Evolutionary conservation across 2,797 vertebrate species (phyloP).

Genomic region (Chelmon rostratus): DNA sequence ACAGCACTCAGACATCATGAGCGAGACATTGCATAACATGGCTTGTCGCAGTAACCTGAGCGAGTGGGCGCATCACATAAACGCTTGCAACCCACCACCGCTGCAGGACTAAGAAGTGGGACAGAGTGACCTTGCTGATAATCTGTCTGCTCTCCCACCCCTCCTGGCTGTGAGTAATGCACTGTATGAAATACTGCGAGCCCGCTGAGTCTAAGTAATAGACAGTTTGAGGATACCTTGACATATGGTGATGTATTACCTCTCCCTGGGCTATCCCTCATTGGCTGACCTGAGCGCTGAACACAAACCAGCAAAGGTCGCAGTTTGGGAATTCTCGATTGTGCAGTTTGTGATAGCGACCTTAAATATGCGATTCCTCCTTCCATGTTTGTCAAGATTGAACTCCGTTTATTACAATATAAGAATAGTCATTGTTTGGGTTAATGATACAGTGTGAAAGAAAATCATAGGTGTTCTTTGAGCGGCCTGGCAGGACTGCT

Average conservation of each 20-base stretch:
- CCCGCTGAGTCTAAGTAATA: constrained; percentile 58
- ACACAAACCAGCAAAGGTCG: constrained; percentile 30
- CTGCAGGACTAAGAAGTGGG: constrained; percentile 73
- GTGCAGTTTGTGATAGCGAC: neutral
- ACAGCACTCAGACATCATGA: constrained; percentile 48
- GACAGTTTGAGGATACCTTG: constrained; percentile 68
- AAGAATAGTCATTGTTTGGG: constrained; percentile 46
- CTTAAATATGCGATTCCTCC: constrained; percentile 7
- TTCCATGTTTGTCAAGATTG: constrained; percentile 17
- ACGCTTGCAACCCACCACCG: constrained; percentile 36
- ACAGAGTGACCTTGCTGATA: constrained; percentile 79
- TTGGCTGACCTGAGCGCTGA: constrained; percentile 38
- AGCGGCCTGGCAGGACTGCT: constrained; percentile 42
- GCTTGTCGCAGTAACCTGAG: constrained; percentile 65
- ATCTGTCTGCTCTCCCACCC: constrained; percentile 69
- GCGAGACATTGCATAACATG: constrained; percentile 57
- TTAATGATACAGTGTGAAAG: constrained; percentile 57
- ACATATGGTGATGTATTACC: constrained; percentile 63
- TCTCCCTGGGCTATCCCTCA: constrained; percentile 34
- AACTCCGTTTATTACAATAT: constrained; percentile 39
- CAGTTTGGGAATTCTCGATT: constrained; percentile 7
- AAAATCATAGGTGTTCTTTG: constrained; percentile 65
- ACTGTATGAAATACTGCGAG: constrained; percentile 51
- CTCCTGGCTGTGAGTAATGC: constrained; percentile 59
- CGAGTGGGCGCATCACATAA: constrained; percentile 45